These are phyloP conservation scores for Heterodera filipjevi DNA, from an alignment of 2,888 invertebrate genomes.

Conservation along the genomic window DNA sequence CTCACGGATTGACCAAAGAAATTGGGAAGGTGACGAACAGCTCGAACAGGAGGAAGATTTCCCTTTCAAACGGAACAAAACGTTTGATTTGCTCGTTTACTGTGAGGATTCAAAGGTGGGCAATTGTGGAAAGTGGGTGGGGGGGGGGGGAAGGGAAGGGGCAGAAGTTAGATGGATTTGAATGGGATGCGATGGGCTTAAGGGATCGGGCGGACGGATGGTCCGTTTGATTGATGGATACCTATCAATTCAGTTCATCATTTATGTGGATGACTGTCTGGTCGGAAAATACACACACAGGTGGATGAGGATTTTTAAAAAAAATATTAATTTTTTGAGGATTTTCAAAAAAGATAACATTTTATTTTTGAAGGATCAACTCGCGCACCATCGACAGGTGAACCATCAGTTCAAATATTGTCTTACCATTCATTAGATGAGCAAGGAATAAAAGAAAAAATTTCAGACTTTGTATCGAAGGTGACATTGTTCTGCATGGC, in stretches of 20 bases:
- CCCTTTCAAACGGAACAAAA: constrained; percentile 53
- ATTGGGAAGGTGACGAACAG: constrained; percentile 51
- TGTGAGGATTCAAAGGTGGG: constrained; percentile 50
- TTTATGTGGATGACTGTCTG: constrained; percentile 59
- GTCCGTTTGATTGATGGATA: background rate
- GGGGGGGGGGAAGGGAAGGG: too few relatives aligned
- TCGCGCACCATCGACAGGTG: constrained; percentile 22
- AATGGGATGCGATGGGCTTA: too few relatives aligned
- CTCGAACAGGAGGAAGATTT: constrained; percentile 45
- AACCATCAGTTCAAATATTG: too few relatives aligned
- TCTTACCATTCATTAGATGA: too few relatives aligned
- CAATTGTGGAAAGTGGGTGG: too few relatives aligned
- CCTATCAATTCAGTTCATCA: constrained; percentile 33
- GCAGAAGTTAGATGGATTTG: background rate
- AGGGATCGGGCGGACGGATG: background rate
- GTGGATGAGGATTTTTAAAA: too few relatives aligned
- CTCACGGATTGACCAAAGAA: constrained; percentile 37
- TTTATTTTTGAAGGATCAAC: constrained; percentile 10
- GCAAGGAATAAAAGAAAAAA: too few relatives aligned
- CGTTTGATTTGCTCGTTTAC: constrained; percentile 60
- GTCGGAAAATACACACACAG: constrained; percentile 56
- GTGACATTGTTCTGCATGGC: constrained; percentile 62
- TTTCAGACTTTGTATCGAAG: constrained; percentile 49
- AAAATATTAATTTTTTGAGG: background rate
- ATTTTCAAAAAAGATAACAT: constrained; percentile 28